Conservation (phyloP, 1,140 invertebrate genomes). For the Drosophila varians region DNA sequence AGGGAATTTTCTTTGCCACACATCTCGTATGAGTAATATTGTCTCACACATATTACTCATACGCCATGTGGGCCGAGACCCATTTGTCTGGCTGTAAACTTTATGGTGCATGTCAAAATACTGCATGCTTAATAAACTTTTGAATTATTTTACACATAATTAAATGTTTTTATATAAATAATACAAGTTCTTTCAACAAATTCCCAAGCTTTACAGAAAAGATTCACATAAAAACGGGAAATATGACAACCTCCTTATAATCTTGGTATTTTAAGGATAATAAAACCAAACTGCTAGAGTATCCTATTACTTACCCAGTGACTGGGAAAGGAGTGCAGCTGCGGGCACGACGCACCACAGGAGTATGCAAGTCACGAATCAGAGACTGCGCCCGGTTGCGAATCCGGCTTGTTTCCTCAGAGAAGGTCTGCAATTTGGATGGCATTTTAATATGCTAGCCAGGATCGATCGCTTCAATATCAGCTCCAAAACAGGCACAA, state of each 20-base stretch:
- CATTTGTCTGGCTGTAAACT: not conserved
- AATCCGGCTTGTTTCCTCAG: constrained; percentile 91
- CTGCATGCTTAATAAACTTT: not conserved
- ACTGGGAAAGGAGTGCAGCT: constrained; percentile 85
- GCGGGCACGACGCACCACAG: constrained; percentile 88
- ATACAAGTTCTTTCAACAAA: not conserved
- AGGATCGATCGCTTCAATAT: not conserved
- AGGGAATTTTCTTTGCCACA: not conserved
- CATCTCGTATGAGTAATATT: constrained; percentile 27
- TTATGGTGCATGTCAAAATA: not conserved
- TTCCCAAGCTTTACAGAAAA: too few relatives aligned
- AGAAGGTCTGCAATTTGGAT: constrained; percentile 86
- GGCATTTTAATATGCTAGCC: not conserved
- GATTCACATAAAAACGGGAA: too few relatives aligned
- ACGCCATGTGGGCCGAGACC: not conserved
- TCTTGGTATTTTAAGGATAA: not conserved
- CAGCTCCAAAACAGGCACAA: not conserved
- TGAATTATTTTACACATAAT: not conserved
- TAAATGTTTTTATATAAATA: not conserved
- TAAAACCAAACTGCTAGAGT: not conserved
- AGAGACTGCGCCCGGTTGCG: constrained; percentile 90
- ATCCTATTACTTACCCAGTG: constrained; percentile 61
- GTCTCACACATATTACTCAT: constrained; percentile 6
- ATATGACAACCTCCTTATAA: too few relatives aligned
- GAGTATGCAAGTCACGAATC: constrained; percentile 89